Evolutionary conservation across 1,140 invertebrate genomes (phyloP).

Genomic region (Drosophila lacteicornis): DNA sequence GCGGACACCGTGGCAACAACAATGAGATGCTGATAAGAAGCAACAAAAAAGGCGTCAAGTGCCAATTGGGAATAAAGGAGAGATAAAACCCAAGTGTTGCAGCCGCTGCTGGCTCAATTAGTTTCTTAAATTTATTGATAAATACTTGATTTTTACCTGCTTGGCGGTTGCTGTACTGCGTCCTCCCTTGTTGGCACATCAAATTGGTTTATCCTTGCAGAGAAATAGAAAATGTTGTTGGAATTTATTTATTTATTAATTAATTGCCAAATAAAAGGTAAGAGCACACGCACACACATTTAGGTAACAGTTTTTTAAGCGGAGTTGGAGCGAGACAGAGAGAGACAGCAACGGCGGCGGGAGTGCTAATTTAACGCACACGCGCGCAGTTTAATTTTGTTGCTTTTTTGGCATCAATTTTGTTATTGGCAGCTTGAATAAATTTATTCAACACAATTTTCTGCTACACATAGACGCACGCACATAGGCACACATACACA

Average conservation of each 20-base stretch:
- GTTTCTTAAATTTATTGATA: conserved; percentile 12
- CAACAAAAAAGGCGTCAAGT: conserved; percentile 23
- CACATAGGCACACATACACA: conserved; percentile 29
- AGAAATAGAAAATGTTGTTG: neutral
- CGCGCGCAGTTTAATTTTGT: neutral
- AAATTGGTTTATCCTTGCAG: conserved; percentile 9
- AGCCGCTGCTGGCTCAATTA: conserved; percentile 21
- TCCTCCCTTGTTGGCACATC: conserved; percentile 8
- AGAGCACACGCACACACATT: conserved; percentile 14
- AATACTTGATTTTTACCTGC: conserved; percentile 9
- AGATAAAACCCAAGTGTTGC: conserved; percentile 10
- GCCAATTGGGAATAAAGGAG: conserved; percentile 8
- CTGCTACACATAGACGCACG: conserved; percentile 18
- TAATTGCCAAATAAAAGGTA: conserved; percentile 4
- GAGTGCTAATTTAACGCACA: conserved; percentile 34
- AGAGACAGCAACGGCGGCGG: conserved; percentile 1
- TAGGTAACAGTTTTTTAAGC: conserved; percentile 33
- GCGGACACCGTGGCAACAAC: conserved; percentile 19
- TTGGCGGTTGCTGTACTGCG: neutral
- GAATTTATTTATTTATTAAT: conserved; percentile 13
- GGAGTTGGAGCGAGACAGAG: conserved; percentile 12
- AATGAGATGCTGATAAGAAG: conserved; percentile 33
- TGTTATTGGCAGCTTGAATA: conserved; percentile 33
- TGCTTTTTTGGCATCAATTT: conserved; percentile 40
- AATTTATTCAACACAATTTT: conserved; percentile 40